Conservation (phyloP, 2,888 invertebrate species). For the Dynastes tityus region DNA sequence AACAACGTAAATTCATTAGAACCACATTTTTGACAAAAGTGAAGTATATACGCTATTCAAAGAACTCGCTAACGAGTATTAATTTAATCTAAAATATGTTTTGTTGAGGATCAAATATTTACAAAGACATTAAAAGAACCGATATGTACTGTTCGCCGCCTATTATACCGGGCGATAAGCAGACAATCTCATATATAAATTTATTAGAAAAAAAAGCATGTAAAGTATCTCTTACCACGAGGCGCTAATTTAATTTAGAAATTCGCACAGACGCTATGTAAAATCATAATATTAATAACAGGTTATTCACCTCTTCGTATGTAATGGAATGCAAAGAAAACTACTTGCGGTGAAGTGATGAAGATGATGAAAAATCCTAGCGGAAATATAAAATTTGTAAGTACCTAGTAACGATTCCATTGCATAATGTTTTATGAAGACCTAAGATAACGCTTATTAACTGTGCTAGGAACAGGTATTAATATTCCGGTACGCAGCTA, state of each 20-base stretch:
- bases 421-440: too few species aligned
- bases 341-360: too few species aligned
- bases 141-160: conserved; percentile 5
- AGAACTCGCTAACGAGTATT: conserved; percentile 21
- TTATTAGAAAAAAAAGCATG: conserved; percentile 1
- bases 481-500: too few species aligned
- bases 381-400: too few species aligned
- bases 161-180: conserved; percentile 1
- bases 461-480: too few species aligned
- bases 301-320: conserved; percentile 11
- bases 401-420: too few species aligned
- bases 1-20: neutral
- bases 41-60: neutral
- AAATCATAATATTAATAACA: neutral
- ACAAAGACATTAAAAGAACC: conserved; percentile 20
- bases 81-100: conserved; percentile 24
- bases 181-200: neutral
- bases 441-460: too few species aligned
- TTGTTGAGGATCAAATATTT: conserved; percentile 15
- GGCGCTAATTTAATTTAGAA: conserved; percentile 18
- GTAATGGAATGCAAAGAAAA: too few species aligned
- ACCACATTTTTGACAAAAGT: neutral
- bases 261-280: neutral
- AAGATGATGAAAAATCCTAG: too few species aligned
- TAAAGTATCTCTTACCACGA: neutral